phyloP scores from a whole-genome alignment of 2,888 invertebrate species.

The Invenusta paracnida region DNA sequence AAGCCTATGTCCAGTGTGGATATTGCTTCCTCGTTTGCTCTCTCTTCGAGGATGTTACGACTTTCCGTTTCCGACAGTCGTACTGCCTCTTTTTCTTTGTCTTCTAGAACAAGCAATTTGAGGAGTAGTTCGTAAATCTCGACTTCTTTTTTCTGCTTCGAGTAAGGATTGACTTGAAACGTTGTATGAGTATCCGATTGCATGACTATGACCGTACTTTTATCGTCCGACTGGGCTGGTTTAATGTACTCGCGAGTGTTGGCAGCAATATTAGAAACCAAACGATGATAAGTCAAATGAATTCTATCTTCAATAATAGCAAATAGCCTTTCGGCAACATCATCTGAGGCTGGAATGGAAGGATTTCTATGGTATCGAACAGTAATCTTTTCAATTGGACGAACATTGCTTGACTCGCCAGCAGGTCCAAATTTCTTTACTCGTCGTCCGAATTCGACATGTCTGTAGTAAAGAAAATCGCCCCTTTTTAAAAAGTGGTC shows the following conservation, averaged over 20 bases:
- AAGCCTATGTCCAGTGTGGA: constrained; percentile 58
- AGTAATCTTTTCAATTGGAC: constrained; percentile 55
- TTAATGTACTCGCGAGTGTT: constrained; percentile 51
- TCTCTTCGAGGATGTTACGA: constrained; percentile 53
- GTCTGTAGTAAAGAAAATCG: constrained; percentile 58
- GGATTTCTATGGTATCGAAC: constrained; percentile 55
- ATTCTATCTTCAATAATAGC: constrained; percentile 56
- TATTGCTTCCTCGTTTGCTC: constrained; percentile 56
- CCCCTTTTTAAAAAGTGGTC: constrained; percentile 57
- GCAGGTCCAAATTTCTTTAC: constrained; percentile 59
- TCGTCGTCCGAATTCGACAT: constrained; percentile 56
- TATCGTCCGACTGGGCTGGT: constrained; percentile 54
- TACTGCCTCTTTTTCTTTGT: constrained; percentile 52
- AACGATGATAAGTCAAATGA: constrained; percentile 58
- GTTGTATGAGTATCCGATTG: constrained; percentile 42
- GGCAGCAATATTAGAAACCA: constrained; percentile 56
- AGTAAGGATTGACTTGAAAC: constrained; percentile 52
- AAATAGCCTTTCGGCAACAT: constrained; percentile 57
- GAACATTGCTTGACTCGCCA: constrained; percentile 48
- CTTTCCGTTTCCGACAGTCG: constrained; percentile 59
- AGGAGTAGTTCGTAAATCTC: constrained; percentile 58
- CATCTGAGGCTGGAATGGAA: constrained; percentile 54
- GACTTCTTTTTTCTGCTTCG: constrained; percentile 55
- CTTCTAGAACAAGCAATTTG: constrained; percentile 55
- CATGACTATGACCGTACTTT: constrained; percentile 32